Conservation (phyloP, 2,797 vertebrate species). For the Danio aesculapii region DNA sequence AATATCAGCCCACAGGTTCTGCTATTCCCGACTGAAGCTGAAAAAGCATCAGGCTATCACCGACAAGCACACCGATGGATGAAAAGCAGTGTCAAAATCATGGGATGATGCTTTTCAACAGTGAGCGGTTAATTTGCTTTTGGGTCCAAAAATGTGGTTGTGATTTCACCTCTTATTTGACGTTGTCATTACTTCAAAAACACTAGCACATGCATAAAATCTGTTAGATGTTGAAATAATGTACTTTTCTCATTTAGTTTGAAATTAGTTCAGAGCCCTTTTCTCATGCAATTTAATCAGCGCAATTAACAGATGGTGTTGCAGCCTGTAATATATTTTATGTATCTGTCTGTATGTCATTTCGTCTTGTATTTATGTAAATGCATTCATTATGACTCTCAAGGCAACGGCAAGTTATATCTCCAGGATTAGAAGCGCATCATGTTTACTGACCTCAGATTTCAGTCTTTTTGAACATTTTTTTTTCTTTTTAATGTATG, state of each 20-base stretch:
- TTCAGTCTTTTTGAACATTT: neutral
- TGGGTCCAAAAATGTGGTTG: neutral
- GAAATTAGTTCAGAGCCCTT: constrained; percentile 38
- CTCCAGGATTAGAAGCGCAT: constrained; percentile 23
- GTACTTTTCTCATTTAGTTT: constrained; percentile 42
- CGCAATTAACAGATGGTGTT: constrained; percentile 33
- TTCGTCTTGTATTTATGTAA: constrained; percentile 39
- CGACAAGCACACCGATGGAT: constrained; percentile 23
- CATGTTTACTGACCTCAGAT: constrained; percentile 14
- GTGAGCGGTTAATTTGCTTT: neutral
- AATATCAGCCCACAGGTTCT: constrained; percentile 31
- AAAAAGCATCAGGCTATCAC: constrained; percentile 46
- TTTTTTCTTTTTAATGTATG: neutral
- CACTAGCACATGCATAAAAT: constrained; percentile 37
- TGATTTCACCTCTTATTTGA: constrained; percentile 26
- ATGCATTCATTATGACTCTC: constrained; percentile 38
- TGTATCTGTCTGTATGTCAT: constrained; percentile 24
- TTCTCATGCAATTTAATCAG: constrained; percentile 48
- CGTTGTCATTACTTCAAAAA: constrained; percentile 16
- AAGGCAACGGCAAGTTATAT: neutral
- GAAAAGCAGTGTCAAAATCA: constrained; percentile 28
- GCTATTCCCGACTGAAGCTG: constrained; percentile 28
- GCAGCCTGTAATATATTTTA: constrained; percentile 44
- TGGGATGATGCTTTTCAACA: constrained; percentile 14
- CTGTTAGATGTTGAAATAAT: constrained; percentile 46